A percentile compares a stretch with the other conserved stretches of the same genome.
These are phyloP conservation scores for Thunnus albacares DNA, from an alignment of 2,797 vertebrate genomes.

Conservation along the genomic window DNA sequence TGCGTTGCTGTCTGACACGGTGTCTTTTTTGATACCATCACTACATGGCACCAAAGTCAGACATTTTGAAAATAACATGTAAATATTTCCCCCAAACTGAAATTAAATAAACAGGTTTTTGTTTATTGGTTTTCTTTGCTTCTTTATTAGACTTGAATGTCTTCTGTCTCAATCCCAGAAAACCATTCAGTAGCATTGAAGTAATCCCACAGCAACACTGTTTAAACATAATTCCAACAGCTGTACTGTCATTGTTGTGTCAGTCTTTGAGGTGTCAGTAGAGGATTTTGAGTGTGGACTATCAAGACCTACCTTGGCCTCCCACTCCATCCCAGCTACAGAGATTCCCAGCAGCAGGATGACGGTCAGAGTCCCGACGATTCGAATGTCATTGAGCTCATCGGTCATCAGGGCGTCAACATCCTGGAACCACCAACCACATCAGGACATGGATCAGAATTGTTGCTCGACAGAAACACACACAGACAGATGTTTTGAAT, in stretches of 20 bases:
- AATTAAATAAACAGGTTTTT: too few relatives aligned
- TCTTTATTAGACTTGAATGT: too few relatives aligned
- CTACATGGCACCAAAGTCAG: too few relatives aligned
- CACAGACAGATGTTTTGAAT: rapidly evolving
- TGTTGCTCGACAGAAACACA: background rate
- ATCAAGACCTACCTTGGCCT: slow-evolving; percentile 90
- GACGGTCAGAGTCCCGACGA: slow-evolving; percentile 94
- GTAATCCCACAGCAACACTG: too few relatives aligned
- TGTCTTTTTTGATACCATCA: too few relatives aligned
- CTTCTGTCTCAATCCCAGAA: too few relatives aligned
- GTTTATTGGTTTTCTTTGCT: too few relatives aligned
- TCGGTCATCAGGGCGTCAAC: slow-evolving; percentile 93
- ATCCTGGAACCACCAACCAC: slow-evolving; percentile 80
- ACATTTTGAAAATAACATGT: too few relatives aligned
- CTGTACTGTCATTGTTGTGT: background rate
- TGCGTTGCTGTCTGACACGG: too few relatives aligned
- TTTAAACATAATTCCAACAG: too few relatives aligned
- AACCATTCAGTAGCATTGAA: too few relatives aligned
- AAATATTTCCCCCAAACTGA: too few relatives aligned
- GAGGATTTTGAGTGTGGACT: background rate
- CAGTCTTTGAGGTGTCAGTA: background rate
- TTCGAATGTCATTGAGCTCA: slow-evolving; percentile 93
- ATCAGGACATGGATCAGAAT: background rate
- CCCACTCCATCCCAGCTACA: slow-evolving; percentile 98
- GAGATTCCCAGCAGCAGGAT: slow-evolving; percentile 95